Base-by-base conservation (phyloP, 2,797 vertebrate species). In the Pseudomugil gertrudae region DNA sequence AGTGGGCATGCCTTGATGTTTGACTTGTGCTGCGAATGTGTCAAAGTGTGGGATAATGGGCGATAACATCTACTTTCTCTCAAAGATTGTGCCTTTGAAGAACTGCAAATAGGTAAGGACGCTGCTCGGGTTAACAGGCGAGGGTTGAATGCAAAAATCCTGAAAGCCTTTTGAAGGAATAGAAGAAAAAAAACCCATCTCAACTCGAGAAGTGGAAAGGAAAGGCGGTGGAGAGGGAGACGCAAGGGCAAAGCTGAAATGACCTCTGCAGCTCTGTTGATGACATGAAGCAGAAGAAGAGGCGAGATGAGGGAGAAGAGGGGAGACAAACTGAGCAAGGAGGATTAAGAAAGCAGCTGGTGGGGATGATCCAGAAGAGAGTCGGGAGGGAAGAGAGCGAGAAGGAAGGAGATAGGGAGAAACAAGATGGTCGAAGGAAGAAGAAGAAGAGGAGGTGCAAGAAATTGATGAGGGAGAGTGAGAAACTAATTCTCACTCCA, bases 401-500 rank as follows among this genome's bases (percentile, higher is more conserved):
- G 65, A 27, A 10, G 58, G 57, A 50, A 57, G 36, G 24, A 9
- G 52, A 27, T 26, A 48, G 63, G 69, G 50, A 45, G 64, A 63
- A 45, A 54, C 56, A 65, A 58, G 66, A 74, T 62, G 66, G 66
- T 52, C 57, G 61, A 66, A 56, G 30, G 69, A 60, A 65, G 82
- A 27, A 59, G 76, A 75, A 74, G 80, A 75, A 75, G 63, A 72
- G 81, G 78, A 83, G 80, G 91, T 82, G 89, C 79, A 75, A 80
- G 87, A 92, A 92, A 95, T 93, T 94, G 93, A 94, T 93, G 92
- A 92, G 89, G 69, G 85, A 90, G 91, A 91, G 88, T 81, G 89
- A 92, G 90, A 92, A 94, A 93, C 90, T 93, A 94, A 95, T 94
- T 94, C 93, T 94, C 92, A 93, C 92, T 94, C 93, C 91, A 91